These are phyloP conservation scores for Eurystomus gularis DNA, from an alignment of 2,113 vertebrate species.

Conservation along the genomic window DNA sequence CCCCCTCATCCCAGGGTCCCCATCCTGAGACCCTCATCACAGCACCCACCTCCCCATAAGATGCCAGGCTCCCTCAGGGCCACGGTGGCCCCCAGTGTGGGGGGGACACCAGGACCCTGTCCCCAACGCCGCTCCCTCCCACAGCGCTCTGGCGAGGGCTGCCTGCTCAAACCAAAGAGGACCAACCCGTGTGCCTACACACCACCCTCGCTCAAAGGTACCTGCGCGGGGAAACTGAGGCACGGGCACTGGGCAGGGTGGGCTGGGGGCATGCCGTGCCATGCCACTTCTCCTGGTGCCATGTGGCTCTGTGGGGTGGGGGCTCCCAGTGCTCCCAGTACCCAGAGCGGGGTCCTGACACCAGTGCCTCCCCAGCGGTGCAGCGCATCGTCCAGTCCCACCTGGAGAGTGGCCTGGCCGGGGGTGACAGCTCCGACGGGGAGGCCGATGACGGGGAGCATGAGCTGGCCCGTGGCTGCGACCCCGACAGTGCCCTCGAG, in stretches of 20 bases:
- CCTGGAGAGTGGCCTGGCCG: slow-evolving; percentile 81
- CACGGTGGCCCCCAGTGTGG: accelerated
- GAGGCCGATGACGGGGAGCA: slow-evolving; percentile 67
- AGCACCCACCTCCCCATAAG: not conserved
- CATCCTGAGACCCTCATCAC: accelerated
- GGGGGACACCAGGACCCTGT: accelerated
- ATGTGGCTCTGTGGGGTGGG: accelerated
- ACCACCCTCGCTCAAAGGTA: slow-evolving; percentile 94
- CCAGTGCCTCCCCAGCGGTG: slow-evolving; percentile 71
- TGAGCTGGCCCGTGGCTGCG: slow-evolving; percentile 8
- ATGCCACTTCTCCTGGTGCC: not conserved
- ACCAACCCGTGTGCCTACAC: slow-evolving; percentile 84
- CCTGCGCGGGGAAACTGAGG: not conserved
- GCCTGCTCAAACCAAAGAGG: slow-evolving; percentile 85
- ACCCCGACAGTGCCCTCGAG: slow-evolving; percentile 11
- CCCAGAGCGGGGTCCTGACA: not conserved
- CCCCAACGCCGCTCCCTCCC: accelerated
- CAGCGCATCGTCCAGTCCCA: slow-evolving; percentile 90
- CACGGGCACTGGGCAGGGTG: not conserved
- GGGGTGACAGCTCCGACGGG: slow-evolving; percentile 76
- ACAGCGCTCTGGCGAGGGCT: slow-evolving; percentile 87
- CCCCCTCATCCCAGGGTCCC: not conserved
- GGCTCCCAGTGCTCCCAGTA: not conserved
- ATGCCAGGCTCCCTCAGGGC: not conserved
- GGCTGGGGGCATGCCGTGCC: not conserved